These are phyloP conservation scores for Pterocles gutturalis DNA, from an alignment of 2,113 vertebrate genomes.

Conservation along the genomic window DNA sequence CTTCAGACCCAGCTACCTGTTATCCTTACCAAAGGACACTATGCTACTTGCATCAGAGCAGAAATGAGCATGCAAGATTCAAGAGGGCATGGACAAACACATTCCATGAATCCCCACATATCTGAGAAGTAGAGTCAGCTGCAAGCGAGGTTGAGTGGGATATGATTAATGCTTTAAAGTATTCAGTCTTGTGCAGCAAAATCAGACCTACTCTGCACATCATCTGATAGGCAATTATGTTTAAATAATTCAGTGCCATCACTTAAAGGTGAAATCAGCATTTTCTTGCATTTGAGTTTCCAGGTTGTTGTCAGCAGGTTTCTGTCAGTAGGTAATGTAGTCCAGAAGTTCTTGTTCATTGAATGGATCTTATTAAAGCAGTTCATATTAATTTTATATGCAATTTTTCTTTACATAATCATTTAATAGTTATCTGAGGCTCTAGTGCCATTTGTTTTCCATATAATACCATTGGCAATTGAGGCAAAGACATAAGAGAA, in stretches of 20 bases:
- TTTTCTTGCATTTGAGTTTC: conserved; percentile 1
- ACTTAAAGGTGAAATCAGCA: conserved; percentile 34
- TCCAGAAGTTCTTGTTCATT: background rate
- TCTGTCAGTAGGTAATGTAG: background rate
- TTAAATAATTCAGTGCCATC: conserved; percentile 42
- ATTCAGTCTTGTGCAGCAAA: conserved; percentile 38
- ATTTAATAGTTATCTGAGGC: background rate
- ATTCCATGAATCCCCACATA: background rate
- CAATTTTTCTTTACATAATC: background rate
- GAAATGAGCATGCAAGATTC: background rate
- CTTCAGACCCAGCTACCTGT: background rate
- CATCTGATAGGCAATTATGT: conserved; percentile 24
- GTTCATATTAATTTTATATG: background rate
- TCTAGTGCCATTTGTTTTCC: background rate
- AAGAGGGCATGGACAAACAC: background rate
- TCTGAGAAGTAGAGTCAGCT: conserved; percentile 27
- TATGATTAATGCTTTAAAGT: conserved; percentile 44
- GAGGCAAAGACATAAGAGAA: background rate
- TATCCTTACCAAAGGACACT: background rate
- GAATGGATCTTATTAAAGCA: background rate
- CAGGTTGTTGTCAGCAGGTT: conserved; percentile 2
- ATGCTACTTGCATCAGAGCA: background rate
- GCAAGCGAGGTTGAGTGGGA: background rate
- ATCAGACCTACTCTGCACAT: conserved; percentile 13
- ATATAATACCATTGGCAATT: background rate